Evolutionary conservation across 2,888 invertebrate genomes (phyloP), one percentile per base, ranked within the genome.

Genomic region (Microchrysa polita): DNA sequence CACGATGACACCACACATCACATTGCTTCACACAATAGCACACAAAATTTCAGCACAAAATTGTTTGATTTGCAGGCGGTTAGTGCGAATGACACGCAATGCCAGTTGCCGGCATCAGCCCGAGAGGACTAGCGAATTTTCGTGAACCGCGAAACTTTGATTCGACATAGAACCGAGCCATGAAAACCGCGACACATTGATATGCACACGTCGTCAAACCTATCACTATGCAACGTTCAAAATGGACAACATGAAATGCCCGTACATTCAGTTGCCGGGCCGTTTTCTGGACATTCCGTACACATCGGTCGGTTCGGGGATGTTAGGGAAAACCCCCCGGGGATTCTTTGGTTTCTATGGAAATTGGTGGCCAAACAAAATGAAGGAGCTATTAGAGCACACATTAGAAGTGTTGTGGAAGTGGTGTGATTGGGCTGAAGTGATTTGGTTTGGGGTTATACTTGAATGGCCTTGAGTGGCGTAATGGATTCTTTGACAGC

Each of bases 41-140:
- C 63, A 42, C 48, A 27, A 5, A 27, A 65, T 55, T 20, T 16
- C 48, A 22, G n/a, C 65, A 65, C 65, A 61, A 16, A 23, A 18
- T 65, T 65, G 65, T 20, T 65, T 48, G n/a, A 22, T 65, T 65
- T 22, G 65, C 12, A 44, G n/a, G 5, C 20, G 44, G 16, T 44
- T 48, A 42, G 65, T 34, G 65, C 22, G 16, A 22, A 65, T 65
- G 48, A 65, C 48, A 65, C 65, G 48, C 65, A 65, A 65, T 22
- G 22, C 10, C 20, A 20, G 27, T 7, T 34, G 27, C 4, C 27
- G 27, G 7, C 27, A 34, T 2, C 2, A 34, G 27, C 42, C 18
- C 44, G 63, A 63, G 22, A 5, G 9, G 48, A 44, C 27, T 65
- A 16, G 61, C 61, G 16, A 42, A 61, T 61, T 61, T 48, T 48